Conservation (phyloP, 2,113 vertebrate species). For the Pseudorectes ferrugineus region DNA sequence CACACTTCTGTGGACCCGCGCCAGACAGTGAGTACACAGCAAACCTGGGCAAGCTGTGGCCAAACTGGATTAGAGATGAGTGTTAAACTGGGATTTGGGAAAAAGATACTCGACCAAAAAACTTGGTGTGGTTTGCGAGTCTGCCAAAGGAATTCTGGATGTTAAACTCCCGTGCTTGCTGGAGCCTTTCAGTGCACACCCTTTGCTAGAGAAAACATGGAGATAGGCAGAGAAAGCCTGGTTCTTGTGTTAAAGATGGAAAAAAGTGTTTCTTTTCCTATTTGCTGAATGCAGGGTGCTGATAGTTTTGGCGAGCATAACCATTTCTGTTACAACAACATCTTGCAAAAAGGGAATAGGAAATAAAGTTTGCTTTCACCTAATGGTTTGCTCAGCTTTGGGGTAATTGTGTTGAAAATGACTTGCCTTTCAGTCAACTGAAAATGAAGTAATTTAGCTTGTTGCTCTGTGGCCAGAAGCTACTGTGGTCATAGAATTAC, state of each 20-base stretch:
- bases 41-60: not conserved
- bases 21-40: conserved; percentile 79
- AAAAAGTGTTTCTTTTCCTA: not conserved
- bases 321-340: not conserved
- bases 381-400: not conserved
- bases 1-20: conserved; percentile 91
- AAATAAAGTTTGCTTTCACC: not conserved
- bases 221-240: not conserved
- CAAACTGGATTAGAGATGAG: rapidly evolving
- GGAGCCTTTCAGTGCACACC: not conserved
- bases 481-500: not conserved
- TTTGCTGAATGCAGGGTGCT: not conserved
- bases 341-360: not conserved
- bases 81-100: not conserved
- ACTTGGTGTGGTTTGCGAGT: not conserved
- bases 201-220: not conserved
- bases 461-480: not conserved
- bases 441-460: not conserved
- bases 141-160: not conserved
- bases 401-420: not conserved
- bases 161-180: not conserved
- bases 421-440: not conserved
- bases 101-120: not conserved
- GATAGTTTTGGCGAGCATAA: not conserved
- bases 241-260: not conserved